Conservation (phyloP, 2,888 invertebrate genomes). For the Norana najaformis region DNA sequence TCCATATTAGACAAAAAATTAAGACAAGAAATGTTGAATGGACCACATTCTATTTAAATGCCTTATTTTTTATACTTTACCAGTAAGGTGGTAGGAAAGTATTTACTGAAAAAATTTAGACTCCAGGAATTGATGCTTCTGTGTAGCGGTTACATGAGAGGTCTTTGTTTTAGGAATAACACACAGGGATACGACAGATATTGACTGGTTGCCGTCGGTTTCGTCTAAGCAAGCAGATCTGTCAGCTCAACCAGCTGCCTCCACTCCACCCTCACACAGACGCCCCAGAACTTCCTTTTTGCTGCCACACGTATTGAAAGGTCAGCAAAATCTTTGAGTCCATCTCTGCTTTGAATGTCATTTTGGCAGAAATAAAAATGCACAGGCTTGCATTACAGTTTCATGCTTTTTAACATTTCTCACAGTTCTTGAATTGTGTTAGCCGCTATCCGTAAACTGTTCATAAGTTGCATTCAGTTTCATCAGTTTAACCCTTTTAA, state of each 20-base stretch:
- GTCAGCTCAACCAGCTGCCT: slow-evolving; percentile 26
- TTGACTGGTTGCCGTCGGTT: slow-evolving; percentile 25
- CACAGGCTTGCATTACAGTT: background rate
- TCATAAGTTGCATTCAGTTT: too few species aligned
- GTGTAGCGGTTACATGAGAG: too few species aligned
- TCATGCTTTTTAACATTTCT: too few species aligned
- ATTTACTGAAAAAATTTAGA: background rate
- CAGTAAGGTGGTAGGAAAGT: background rate
- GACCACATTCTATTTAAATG: background rate
- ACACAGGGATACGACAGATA: slow-evolving; percentile 14
- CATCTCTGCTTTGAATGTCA: background rate
- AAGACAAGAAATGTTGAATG: background rate
- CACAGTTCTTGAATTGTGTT: too few species aligned
- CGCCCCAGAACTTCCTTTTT: slow-evolving; percentile 10
- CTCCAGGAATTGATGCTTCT: too few species aligned
- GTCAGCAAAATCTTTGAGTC: background rate
- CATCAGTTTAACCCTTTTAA: too few species aligned
- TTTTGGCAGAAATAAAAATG: background rate
- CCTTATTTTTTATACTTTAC: too few species aligned
- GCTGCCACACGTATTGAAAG: background rate
- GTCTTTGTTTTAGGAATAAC: background rate
- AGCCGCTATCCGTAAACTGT: too few species aligned
- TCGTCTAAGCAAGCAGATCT: slow-evolving; percentile 8
- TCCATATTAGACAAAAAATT: background rate
- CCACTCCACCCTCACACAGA: slow-evolving; percentile 27